These are phyloP conservation scores for Monopis laevigella DNA, from an alignment of 2,888 invertebrate genomes.

Conservation along the genomic window DNA sequence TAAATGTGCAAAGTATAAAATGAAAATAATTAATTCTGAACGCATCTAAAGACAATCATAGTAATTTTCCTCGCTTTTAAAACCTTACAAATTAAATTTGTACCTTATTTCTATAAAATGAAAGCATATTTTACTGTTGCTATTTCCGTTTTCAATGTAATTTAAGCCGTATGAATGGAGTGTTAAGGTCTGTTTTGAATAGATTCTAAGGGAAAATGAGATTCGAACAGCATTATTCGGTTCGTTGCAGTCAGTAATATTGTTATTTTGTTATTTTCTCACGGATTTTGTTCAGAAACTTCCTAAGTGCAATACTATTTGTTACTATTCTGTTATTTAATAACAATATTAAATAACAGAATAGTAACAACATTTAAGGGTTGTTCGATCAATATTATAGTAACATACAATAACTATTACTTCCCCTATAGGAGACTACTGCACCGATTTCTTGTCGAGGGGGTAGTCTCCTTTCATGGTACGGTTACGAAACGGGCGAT, in stretches of 20 bases:
- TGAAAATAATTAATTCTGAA: neutral
- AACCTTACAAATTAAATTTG: neutral
- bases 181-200: constrained; percentile 2
- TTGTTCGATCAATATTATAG: too few species aligned
- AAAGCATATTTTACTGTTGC: neutral
- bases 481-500: too few species aligned
- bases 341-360: too few species aligned
- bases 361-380: too few species aligned
- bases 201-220: constrained; percentile 12
- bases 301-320: too few species aligned
- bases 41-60: constrained; percentile 1
- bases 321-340: too few species aligned
- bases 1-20: too few species aligned
- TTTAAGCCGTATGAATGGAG: neutral
- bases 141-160: neutral
- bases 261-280: constrained; percentile 34
- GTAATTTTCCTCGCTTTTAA: neutral
- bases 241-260: constrained; percentile 31
- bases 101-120: neutral
- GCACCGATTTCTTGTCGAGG: too few species aligned
- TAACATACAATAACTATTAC: too few species aligned
- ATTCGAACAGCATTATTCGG: constrained; percentile 25
- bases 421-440: too few species aligned
- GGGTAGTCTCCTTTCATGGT: too few species aligned
- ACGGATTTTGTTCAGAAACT: constrained; percentile 34